Evolutionary conservation across 2,888 invertebrate genomes (phyloP).

Genomic region (Gerosis bhagava): DNA sequence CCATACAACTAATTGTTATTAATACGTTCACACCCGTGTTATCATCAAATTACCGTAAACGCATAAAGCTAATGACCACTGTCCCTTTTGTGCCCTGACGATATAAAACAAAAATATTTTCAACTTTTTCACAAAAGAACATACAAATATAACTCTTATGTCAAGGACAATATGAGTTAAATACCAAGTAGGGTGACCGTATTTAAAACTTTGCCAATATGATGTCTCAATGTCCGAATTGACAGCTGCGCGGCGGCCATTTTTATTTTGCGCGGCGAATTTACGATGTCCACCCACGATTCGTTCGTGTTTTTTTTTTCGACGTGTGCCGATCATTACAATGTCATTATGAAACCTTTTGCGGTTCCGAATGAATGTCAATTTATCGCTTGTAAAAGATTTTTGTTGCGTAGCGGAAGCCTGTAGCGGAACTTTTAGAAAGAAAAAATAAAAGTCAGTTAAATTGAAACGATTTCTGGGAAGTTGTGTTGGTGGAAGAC

Average conservation of each 20-base stretch:
- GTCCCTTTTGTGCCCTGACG: constrained; percentile 46
- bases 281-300: constrained; percentile 58
- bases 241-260: constrained; percentile 71
- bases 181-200: neutral
- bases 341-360: constrained; percentile 48
- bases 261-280: constrained; percentile 54
- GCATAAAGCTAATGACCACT: constrained; percentile 52
- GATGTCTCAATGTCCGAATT: constrained; percentile 65
- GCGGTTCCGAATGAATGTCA: constrained; percentile 30
- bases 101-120: constrained; percentile 19
- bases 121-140: constrained; percentile 5
- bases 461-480: constrained; percentile 8
- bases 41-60: constrained; percentile 55
- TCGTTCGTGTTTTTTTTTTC: constrained; percentile 31
- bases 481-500: too few species aligned
- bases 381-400: constrained; percentile 21
- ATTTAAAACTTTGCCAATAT: constrained; percentile 37
- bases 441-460: constrained; percentile 9
- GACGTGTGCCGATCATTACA: constrained; percentile 50
- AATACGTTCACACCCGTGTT: constrained; percentile 65
- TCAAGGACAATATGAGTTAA: neutral
- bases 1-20: constrained; percentile 74
- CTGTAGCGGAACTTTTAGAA: neutral
- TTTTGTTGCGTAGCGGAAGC: constrained; percentile 9
- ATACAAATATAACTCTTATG: constrained; percentile 35